These are phyloP conservation scores for Psittacula echo DNA, from an alignment of 2,797 vertebrate genomes.

Conservation along the genomic window DNA sequence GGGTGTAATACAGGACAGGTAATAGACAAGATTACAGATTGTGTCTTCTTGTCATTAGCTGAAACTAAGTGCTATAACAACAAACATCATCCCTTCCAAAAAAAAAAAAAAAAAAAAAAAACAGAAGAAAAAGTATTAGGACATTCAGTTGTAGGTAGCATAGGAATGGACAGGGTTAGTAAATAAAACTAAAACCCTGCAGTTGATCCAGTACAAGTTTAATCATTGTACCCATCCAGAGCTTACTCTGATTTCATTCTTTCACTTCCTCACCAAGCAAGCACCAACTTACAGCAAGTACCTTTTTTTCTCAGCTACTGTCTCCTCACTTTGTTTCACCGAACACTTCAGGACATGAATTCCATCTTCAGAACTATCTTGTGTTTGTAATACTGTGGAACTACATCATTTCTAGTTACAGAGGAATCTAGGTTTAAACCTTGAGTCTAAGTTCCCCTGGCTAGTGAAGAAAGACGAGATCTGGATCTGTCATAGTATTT, in stretches of 20 bases:
- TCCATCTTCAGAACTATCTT: not conserved
- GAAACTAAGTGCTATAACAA: conserved; percentile 47
- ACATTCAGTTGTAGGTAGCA: not conserved
- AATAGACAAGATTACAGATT: conserved; percentile 47
- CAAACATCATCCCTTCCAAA: not conserved
- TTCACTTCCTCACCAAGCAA: conserved; percentile 62
- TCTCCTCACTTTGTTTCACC: not conserved
- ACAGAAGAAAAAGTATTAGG: too few species aligned
- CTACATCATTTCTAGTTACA: not conserved
- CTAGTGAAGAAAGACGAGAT: not conserved
- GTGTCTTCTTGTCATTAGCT: conserved; percentile 55
- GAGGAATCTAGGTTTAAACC: not conserved
- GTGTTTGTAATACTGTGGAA: not conserved
- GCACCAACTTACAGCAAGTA: not conserved
- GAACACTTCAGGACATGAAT: conserved; percentile 8
- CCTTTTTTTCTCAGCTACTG: not conserved
- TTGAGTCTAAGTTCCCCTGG: not conserved
- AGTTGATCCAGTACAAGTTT: conserved; percentile 56
- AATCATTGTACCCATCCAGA: conserved; percentile 43
- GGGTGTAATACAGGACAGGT: conserved; percentile 33
- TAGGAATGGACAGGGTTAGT: conserved; percentile 23
- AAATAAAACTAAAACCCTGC: conserved; percentile 44
- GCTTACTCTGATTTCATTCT: conserved; percentile 41
- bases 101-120: not conserved
- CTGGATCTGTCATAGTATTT: not conserved